Evolutionary conservation across 2,797 vertebrate species (phyloP).

Genomic region (Nannoperca australis): DNA sequence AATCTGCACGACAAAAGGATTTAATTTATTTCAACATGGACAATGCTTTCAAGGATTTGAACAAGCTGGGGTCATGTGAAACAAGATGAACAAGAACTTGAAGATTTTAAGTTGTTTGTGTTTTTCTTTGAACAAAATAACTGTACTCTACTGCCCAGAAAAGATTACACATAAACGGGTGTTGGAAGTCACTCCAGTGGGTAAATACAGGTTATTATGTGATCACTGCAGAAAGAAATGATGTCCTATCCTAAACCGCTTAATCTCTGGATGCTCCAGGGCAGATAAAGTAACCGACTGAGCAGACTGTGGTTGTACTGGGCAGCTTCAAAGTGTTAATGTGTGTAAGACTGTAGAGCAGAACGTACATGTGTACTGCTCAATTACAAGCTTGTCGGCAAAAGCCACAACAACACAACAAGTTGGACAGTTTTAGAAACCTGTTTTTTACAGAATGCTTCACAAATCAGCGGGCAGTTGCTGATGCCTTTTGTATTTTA

Average conservation of each 20-base stretch:
- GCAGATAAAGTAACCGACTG: neutral
- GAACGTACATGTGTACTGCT: neutral
- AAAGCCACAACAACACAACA: neutral
- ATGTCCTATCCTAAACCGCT: neutral
- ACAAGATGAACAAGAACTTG: slow-evolving; percentile 14
- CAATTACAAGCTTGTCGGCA: neutral
- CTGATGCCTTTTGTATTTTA: slow-evolving; percentile 17
- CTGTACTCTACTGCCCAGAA: neutral
- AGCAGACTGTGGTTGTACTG: neutral
- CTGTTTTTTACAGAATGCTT: neutral
- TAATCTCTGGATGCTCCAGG: neutral
- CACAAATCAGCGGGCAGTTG: neutral
- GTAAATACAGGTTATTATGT: slow-evolving; percentile 25
- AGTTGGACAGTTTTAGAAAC: neutral
- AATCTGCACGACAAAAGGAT: slow-evolving; percentile 1
- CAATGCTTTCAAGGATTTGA: neutral
- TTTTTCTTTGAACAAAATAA: slow-evolving; percentile 28
- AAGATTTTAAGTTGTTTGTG: slow-evolving; percentile 7
- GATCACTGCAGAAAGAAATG: neutral
- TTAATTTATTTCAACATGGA: neutral
- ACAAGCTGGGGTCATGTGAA: neutral
- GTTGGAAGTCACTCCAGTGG: slow-evolving; percentile 9
- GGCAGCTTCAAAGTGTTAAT: neutral
- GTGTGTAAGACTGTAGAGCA: neutral
- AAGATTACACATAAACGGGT: slow-evolving; percentile 9